Percentiles rank a stretch among this genome's conserved stretches.
These are phyloP conservation scores for Branchinecta sandiegonensis DNA, from an alignment of 2,888 invertebrate genomes.

Conservation along the genomic window DNA sequence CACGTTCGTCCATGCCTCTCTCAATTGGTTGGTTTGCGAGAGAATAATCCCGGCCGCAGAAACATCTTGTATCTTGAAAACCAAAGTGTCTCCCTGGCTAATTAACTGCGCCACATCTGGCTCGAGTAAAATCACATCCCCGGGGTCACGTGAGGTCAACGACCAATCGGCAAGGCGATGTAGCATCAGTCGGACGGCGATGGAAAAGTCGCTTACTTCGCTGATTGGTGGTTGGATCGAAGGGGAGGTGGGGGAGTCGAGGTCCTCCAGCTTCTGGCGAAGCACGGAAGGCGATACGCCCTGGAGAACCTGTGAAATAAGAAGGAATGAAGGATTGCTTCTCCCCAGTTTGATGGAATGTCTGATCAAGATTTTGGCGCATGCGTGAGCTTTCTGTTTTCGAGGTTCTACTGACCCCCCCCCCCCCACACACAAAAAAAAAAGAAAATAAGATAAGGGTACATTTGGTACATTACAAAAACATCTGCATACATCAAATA, in stretches of 20 bases:
- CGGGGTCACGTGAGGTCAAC: neutral
- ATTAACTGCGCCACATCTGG: slow-evolving; percentile 61
- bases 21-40: slow-evolving; percentile 38
- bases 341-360: no score
- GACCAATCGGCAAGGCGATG: neutral
- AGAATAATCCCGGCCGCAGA: slow-evolving; percentile 27
- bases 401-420: no score
- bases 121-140: slow-evolving; percentile 47
- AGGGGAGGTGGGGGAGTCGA: slow-evolving; percentile 8
- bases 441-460: no score
- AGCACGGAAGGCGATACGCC: neutral
- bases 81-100: slow-evolving; percentile 58
- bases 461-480: no score
- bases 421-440: no score
- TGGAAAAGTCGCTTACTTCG: neutral
- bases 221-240: neutral
- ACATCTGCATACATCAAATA: no score
- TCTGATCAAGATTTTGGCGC: no score
- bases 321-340: neutral
- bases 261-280: neutral
- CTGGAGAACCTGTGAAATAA: neutral
- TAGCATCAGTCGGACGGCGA: neutral
- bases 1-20: slow-evolving; percentile 48
- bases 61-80: slow-evolving; percentile 23
- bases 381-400: no score